phyloP scores from a whole-genome alignment of 2,113 vertebrate genomes.

The Clupea harengus region DNA sequence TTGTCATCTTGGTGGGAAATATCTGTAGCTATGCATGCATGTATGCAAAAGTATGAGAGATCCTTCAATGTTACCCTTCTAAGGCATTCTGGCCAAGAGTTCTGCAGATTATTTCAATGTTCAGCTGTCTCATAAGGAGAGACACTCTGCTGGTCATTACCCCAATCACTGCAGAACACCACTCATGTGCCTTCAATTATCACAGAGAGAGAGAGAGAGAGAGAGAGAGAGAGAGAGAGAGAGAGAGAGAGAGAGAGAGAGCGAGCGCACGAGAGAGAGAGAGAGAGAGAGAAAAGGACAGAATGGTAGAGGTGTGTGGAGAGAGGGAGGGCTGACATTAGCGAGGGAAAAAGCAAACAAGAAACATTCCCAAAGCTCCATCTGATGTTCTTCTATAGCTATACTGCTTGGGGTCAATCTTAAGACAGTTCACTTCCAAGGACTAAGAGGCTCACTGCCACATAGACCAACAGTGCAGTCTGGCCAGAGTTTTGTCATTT shows the following conservation, averaged over 20 bases:
- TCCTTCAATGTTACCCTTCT: slow-evolving; percentile 23
- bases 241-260: no score
- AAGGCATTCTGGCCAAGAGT: slow-evolving; percentile 20
- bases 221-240: neutral
- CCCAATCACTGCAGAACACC: slow-evolving; percentile 28
- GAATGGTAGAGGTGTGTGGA: neutral
- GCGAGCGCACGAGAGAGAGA: neutral
- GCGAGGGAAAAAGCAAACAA: no score
- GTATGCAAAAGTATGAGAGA: neutral
- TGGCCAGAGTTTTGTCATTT: no score
- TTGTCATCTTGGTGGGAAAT: neutral
- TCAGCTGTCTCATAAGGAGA: slow-evolving; percentile 51
- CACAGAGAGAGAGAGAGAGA: neutral
- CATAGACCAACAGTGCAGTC: no score
- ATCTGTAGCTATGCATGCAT: neutral
- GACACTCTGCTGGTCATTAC: slow-evolving; percentile 58
- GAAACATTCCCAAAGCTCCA: no score
- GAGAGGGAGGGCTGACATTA: no score
- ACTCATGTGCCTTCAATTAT: slow-evolving; percentile 59
- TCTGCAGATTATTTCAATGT: slow-evolving; percentile 60
- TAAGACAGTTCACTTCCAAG: no score
- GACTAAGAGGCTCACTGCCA: no score
- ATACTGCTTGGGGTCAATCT: no score
- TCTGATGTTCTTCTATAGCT: no score
- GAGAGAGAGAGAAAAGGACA: neutral